Evolutionary conservation across 1,140 invertebrate species (phyloP).

Genomic region (Ganaspis sp.): DNA sequence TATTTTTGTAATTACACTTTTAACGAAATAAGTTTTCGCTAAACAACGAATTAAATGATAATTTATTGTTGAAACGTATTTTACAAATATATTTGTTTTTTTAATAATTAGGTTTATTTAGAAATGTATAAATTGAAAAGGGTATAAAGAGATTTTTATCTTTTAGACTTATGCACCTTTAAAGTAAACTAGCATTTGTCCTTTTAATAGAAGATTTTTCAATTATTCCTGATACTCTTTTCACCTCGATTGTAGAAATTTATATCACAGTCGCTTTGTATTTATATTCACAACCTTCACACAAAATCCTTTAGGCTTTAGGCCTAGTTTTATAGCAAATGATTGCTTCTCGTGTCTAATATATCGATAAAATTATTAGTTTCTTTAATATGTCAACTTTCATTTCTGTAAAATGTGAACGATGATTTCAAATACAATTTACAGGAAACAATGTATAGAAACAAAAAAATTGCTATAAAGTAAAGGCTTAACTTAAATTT

Average conservation of each 20-base stretch:
- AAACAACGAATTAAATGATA: too few species aligned
- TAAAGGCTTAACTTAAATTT: too few species aligned
- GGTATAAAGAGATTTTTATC: neutral
- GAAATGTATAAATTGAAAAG: too few species aligned
- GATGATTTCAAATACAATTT: neutral
- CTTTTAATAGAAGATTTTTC: neutral
- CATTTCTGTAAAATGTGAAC: neutral
- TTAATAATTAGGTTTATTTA: neutral
- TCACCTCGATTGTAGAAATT: slow-evolving; percentile 16
- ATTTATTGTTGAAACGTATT: too few species aligned
- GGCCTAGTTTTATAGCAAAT: slow-evolving; percentile 7
- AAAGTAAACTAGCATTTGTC: neutral
- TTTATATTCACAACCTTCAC: neutral
- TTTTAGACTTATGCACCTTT: neutral
- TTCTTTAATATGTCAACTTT: neutral
- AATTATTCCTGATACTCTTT: slow-evolving; percentile 2
- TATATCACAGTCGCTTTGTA: neutral
- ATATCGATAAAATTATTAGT: neutral
- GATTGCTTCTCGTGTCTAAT: slow-evolving; percentile 7
- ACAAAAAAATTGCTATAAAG: too few species aligned
- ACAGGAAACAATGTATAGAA: too few species aligned
- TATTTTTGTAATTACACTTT: too few species aligned
- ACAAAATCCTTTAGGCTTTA: slow-evolving; percentile 16
- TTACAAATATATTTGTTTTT: neutral
- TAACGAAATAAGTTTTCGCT: too few species aligned